Evolutionary conservation across 2,113 vertebrate genomes (phyloP), one percentile per base, ranked within the genome.

Genomic region (Oryzias melastigma): DNA sequence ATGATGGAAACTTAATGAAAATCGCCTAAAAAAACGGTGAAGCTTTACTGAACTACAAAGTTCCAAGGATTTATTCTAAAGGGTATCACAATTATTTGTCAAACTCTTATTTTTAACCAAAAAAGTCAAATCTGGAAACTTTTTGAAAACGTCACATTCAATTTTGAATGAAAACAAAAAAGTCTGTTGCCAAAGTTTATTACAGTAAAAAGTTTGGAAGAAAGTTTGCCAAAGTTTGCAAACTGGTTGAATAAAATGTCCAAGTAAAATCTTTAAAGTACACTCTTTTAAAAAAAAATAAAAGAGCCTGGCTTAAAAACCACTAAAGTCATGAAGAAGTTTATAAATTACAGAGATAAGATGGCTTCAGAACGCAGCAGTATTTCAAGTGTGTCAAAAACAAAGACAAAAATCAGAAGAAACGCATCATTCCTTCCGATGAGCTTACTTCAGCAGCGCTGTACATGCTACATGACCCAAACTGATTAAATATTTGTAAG

Each of bases 401-500:
- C 4, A 14, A 58, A 19, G 6, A 35, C 24, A 5, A 58, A 5
- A 50, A 13, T 15, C 29, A 18, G 22, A 44, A 53, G 40, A 1
- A 4, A 18, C 43, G 24, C 43, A 4, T 22, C 1, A 17, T 48
- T 63, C 35, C 43, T 73, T 52, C 27, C 58, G 49, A 27, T 8
- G 3, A 25, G 58, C n/a, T 27, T 27, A 43, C 51, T 43, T 53
- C 58, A 59, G 43, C 62, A 50, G 65, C 52, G 41, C 35, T 19
- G 40, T 16, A 48, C 55, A 65, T 19, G 41, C n/a, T 48, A 58
- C 74, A 66, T 75, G 58, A 56, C 46, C 60, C 60, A 84, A 86
- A 81, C 61, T 68, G 81, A 80, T 87, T 81, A 78, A 86, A 88
- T 78, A 84, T 87, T 75, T 83, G 83, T 80, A 66, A 78, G 64